Evolutionary conservation across 2,113 vertebrate species (phyloP).

Genomic region (Myotis lucifugus): DNA sequence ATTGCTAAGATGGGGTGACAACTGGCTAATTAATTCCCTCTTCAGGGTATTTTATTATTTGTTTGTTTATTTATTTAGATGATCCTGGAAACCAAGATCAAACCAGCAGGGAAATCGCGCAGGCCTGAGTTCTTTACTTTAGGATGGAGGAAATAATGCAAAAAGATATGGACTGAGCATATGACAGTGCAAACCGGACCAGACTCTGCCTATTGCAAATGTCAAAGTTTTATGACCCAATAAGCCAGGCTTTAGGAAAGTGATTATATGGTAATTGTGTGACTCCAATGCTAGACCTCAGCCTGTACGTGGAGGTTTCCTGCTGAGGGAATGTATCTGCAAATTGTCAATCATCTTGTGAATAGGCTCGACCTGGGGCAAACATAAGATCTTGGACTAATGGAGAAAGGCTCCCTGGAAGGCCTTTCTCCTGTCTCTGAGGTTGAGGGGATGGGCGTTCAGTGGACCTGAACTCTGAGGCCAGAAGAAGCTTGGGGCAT

Average conservation of each 20-base stretch:
- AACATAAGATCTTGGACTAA: not conserved
- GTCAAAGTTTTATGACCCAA: not conserved
- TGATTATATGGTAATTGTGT: not conserved
- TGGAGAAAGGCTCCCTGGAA: not conserved
- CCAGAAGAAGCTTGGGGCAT: not conserved
- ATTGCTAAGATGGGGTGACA: not conserved
- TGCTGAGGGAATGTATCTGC: not conserved
- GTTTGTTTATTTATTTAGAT: conserved; percentile 14
- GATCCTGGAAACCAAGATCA: not conserved
- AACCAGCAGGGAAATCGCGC: not conserved
- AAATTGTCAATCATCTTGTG: not conserved
- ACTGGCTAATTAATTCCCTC: not conserved
- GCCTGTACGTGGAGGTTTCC: not conserved
- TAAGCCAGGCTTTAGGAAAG: not conserved
- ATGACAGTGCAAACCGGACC: not conserved
- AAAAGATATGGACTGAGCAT: not conserved
- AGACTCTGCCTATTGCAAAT: not conserved
- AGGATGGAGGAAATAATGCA: not conserved
- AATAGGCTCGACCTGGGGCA: not conserved
- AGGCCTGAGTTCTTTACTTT: not conserved
- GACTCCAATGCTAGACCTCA: not conserved
- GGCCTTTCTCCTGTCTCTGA: not conserved
- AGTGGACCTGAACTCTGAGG: not conserved
- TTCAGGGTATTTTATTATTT: not conserved
- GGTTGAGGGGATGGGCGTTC: not conserved